A percentile compares a stretch with the other conserved stretches of the same genome.
These are phyloP conservation scores for Maccullochella peelii DNA, from an alignment of 2,113 vertebrate genomes.

Conservation along the genomic window DNA sequence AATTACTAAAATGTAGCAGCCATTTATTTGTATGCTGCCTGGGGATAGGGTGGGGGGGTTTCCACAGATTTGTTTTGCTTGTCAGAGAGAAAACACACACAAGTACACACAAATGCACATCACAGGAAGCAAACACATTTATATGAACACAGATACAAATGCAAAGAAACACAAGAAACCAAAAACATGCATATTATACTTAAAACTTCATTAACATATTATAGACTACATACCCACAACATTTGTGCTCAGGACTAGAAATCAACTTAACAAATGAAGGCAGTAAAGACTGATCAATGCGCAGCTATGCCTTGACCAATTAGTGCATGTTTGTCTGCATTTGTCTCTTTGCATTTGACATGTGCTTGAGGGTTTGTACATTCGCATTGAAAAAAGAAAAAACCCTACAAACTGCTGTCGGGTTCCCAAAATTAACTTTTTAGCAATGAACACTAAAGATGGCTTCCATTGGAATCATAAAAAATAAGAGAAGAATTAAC, in stretches of 20 bases:
- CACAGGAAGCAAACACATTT: conserved; percentile 18
- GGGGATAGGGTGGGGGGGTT: not conserved
- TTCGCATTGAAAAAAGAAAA: not conserved
- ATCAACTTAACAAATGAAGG: conserved; percentile 31
- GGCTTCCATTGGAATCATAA: not conserved
- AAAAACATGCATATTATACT: not conserved
- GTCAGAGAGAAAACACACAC: conserved; percentile 28
- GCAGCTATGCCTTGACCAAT: not conserved
- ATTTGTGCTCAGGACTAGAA: not conserved
- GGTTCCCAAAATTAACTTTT: not conserved
- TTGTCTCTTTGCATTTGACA: not conserved
- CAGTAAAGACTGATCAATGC: conserved; percentile 21
- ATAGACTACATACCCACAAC: not conserved
- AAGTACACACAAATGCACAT: conserved; percentile 22
- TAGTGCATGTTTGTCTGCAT: not conserved
- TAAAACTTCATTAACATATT: conserved; percentile 3
- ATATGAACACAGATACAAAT: conserved; percentile 15
- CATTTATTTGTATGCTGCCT: conserved; percentile 60
- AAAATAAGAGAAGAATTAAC: not conserved
- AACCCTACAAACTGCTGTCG: not conserved
- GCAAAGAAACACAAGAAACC: not conserved
- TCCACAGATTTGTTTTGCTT: conserved; percentile 44
- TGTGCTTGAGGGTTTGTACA: not conserved
- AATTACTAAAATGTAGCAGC: conserved; percentile 64
- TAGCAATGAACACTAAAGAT: not conserved